Evolutionary conservation across 2,888 invertebrate species (phyloP).

Genomic region (Protodeltote pygarga): DNA sequence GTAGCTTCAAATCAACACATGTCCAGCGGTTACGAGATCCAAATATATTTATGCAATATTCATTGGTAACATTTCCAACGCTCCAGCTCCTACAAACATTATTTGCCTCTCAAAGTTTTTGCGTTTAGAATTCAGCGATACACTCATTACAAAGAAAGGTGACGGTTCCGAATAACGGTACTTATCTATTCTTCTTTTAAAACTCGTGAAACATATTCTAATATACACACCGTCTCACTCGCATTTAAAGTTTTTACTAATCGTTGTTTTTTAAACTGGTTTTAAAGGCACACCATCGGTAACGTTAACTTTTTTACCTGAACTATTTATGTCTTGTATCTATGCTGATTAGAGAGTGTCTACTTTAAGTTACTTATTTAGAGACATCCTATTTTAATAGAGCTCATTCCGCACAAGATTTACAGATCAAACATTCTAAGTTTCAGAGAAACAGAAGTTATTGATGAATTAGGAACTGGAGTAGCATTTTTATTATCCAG

Average conservation of each 20-base stretch:
- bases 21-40: conserved; percentile 12
- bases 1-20: conserved; percentile 28
- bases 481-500: neutral
- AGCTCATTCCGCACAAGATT: no score
- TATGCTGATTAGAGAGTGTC: conserved; percentile 18
- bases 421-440: no score
- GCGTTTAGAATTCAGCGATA: conserved; percentile 45
- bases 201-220: conserved; percentile 53
- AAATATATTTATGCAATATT: conserved; percentile 45
- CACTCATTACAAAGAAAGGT: conserved; percentile 51
- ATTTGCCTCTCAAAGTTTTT: conserved; percentile 47
- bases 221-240: conserved; percentile 45
- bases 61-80: conserved; percentile 28
- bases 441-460: no score
- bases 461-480: neutral
- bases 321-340: conserved; percentile 21
- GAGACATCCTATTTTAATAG: no score
- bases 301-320: conserved; percentile 24
- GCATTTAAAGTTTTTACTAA: conserved; percentile 44
- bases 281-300: conserved; percentile 35
- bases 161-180: conserved; percentile 52
- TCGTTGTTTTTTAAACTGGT: conserved; percentile 49
- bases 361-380: no score
- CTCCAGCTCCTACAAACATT: conserved; percentile 16
- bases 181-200: conserved; percentile 52